These are phyloP conservation scores for Stegana nigrithorax DNA, from an alignment of 2,888 invertebrate species.

Conservation along the genomic window DNA sequence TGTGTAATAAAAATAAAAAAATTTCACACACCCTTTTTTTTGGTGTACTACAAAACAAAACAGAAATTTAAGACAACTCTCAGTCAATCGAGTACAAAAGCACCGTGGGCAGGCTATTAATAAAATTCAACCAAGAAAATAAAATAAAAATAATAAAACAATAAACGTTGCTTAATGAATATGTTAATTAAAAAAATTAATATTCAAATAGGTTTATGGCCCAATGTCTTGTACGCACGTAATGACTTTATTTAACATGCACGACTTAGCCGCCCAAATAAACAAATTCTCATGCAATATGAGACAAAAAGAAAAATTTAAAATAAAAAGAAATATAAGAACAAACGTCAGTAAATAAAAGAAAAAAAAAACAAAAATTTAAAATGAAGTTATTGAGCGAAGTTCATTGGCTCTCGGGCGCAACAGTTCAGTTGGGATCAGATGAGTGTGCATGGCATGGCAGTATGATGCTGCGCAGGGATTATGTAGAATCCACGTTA, in stretches of 20 bases:
- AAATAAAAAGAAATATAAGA: neutral
- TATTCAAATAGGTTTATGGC: slow-evolving; percentile 54
- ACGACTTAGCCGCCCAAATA: slow-evolving; percentile 25
- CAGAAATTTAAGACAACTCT: too few relatives aligned
- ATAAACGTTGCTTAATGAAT: slow-evolving; percentile 32
- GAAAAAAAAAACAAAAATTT: slow-evolving; percentile 17
- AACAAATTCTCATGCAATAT: slow-evolving; percentile 51
- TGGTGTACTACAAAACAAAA: too few relatives aligned
- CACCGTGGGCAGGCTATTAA: too few relatives aligned
- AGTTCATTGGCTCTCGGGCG: slow-evolving; percentile 51
- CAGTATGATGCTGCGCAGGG: slow-evolving; percentile 47
- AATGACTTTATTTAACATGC: slow-evolving; percentile 56
- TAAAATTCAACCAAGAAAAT: neutral
- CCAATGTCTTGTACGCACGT: slow-evolving; percentile 51
- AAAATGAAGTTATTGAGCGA: too few relatives aligned
- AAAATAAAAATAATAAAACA: neutral
- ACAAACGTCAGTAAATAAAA: too few relatives aligned
- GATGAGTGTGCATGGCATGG: neutral
- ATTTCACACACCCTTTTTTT: too few relatives aligned
- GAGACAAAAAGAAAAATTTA: slow-evolving; percentile 19
- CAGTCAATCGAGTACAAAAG: too few relatives aligned
- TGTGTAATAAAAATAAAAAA: too few relatives aligned
- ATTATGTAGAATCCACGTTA: slow-evolving; percentile 50
- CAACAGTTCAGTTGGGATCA: neutral
- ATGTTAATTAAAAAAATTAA: slow-evolving; percentile 58